These are phyloP conservation scores for Drosophila lacertosa DNA, from an alignment of 1,140 invertebrate genomes.

Conservation along the genomic window DNA sequence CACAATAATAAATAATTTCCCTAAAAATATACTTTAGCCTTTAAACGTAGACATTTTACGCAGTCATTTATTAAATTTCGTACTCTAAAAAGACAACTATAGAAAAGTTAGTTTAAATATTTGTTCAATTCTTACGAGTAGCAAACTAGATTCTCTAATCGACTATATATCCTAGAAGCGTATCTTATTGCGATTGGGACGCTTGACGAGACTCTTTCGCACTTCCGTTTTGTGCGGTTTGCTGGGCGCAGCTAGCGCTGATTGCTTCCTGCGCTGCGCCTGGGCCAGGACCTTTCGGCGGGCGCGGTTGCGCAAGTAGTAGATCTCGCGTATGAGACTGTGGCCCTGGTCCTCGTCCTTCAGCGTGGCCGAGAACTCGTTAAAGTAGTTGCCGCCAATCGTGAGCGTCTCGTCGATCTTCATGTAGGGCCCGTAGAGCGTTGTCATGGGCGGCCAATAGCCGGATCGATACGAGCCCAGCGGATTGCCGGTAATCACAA, in stretches of 20 bases:
- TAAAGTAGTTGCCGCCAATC: slow-evolving; percentile 76
- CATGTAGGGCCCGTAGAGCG: slow-evolving; percentile 78
- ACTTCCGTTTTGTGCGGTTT: slow-evolving; percentile 30
- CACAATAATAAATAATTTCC: no score
- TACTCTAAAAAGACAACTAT: background rate
- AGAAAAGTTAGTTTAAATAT: background rate
- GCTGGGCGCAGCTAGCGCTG: slow-evolving; percentile 11
- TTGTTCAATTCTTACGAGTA: slow-evolving; percentile 1
- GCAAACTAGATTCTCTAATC: background rate
- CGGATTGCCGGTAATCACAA: slow-evolving; percentile 77
- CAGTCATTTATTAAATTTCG: background rate
- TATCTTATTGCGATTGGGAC: slow-evolving; percentile 72
- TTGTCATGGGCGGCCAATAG: slow-evolving; percentile 83
- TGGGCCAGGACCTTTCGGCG: slow-evolving; percentile 26
- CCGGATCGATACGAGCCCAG: slow-evolving; percentile 61
- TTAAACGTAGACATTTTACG: no score
- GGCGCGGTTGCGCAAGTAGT: slow-evolving; percentile 64
- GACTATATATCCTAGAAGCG: slow-evolving; percentile 32
- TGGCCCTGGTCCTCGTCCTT: slow-evolving; percentile 70
- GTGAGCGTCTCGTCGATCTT: slow-evolving; percentile 79
- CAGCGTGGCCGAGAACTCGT: slow-evolving; percentile 74
- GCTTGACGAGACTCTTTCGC: slow-evolving; percentile 65
- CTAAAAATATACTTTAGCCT: no score
- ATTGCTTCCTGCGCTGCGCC: slow-evolving; percentile 46
- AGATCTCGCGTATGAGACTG: slow-evolving; percentile 72